A percentile compares a stretch with the other conserved stretches of the same genome.
phyloP scores from a whole-genome alignment of 2,797 vertebrate genomes.

The Anolis apletophallus region DNA sequence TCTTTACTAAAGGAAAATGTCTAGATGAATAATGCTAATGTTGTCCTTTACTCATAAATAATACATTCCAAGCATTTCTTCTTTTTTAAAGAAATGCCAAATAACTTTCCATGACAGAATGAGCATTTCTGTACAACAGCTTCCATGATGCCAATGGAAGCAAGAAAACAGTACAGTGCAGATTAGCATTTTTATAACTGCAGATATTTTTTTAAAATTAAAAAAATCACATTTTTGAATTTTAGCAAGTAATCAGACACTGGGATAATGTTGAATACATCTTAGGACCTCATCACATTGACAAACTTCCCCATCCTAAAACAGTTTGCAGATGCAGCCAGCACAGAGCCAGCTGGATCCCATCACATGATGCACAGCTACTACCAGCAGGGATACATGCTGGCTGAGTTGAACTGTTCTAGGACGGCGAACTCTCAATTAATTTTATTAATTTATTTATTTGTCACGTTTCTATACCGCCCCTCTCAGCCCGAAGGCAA shows the following conservation, averaged over 20 bases:
- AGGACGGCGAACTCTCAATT: too few relatives aligned
- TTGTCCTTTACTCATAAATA: conserved; percentile 57
- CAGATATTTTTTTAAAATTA: not conserved
- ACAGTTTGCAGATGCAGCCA: too few relatives aligned
- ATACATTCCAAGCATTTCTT: conserved; percentile 51
- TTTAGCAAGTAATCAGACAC: conserved; percentile 19
- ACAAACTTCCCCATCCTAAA: too few relatives aligned
- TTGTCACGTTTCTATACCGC: too few relatives aligned
- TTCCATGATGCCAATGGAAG: conserved; percentile 26
- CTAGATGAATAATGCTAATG: conserved; percentile 51
- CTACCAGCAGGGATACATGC: too few relatives aligned
- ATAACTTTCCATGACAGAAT: conserved; percentile 34
- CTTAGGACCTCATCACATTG: too few relatives aligned
- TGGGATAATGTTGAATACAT: not conserved
- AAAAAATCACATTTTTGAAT: conserved; percentile 44
- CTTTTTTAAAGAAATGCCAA: conserved; percentile 58
- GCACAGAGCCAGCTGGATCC: too few relatives aligned
- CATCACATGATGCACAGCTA: too few relatives aligned
- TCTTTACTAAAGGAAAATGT: conserved; percentile 41
- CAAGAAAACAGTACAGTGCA: conserved; percentile 30
- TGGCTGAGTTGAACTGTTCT: too few relatives aligned
- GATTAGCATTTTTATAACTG: not conserved
- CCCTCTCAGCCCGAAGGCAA: too few relatives aligned
- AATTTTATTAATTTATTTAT: too few relatives aligned
- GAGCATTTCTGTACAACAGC: conserved; percentile 43